These are phyloP conservation scores for Eumeta japonica DNA, from an alignment of 1,140 invertebrate species.

Conservation along the genomic window DNA sequence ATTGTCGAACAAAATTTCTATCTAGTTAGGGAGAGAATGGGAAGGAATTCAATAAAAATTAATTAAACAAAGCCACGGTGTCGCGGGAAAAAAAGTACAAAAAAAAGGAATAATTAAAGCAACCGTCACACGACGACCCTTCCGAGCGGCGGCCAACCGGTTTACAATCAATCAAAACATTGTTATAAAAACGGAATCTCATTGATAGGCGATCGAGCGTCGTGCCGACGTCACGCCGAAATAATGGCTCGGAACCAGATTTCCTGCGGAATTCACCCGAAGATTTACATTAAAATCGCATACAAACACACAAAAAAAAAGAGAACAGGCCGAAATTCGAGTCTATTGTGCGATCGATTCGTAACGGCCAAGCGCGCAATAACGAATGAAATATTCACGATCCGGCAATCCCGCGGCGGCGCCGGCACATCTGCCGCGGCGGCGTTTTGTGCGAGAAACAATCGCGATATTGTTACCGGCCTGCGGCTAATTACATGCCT, in stretches of 20 bases:
- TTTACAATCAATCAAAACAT: slow-evolving; percentile 56
- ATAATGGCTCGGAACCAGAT: slow-evolving; percentile 29
- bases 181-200: too few relatives aligned
- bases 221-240: slow-evolving; percentile 36
- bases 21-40: too few relatives aligned
- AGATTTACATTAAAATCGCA: slow-evolving; percentile 55
- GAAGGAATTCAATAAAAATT: too few relatives aligned
- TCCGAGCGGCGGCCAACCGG: slow-evolving; percentile 48
- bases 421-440: slow-evolving; percentile 50
- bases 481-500: not conserved
- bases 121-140: slow-evolving; percentile 23
- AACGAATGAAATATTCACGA: slow-evolving; percentile 57
- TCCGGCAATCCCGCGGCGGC: slow-evolving; percentile 45
- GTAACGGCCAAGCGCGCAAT: slow-evolving; percentile 53
- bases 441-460: slow-evolving; percentile 7
- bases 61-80: too few relatives aligned
- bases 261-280: slow-evolving; percentile 41
- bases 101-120: slow-evolving; percentile 22
- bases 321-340: slow-evolving; percentile 45
- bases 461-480: not conserved
- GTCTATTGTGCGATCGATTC: slow-evolving; percentile 54
- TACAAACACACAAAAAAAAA: slow-evolving; percentile 45
- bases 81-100: too few relatives aligned
- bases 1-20: too few relatives aligned
- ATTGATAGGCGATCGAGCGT: too few relatives aligned